phyloP scores from a whole-genome alignment of 2,888 invertebrate genomes.

The Drosophila tanythrix region DNA sequence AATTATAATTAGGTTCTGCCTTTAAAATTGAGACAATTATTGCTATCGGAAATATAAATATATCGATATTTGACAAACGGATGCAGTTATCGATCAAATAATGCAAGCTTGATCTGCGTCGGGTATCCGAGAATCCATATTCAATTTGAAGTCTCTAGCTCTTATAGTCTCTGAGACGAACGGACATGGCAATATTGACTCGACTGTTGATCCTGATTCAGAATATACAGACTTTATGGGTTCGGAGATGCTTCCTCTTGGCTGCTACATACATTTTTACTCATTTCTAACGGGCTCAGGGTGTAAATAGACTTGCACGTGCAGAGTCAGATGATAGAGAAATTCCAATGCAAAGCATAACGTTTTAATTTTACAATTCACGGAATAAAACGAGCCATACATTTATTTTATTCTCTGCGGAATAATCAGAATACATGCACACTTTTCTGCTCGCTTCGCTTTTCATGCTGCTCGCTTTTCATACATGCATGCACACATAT shows the following conservation, averaged over 20 bases:
- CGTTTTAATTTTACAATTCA: no score
- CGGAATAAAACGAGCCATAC: background rate
- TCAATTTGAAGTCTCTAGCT: background rate
- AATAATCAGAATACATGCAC: background rate
- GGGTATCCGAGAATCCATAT: background rate
- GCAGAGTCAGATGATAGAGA: no score
- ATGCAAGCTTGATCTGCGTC: background rate
- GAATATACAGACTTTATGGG: background rate
- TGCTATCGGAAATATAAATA: no score
- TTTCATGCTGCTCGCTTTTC: background rate
- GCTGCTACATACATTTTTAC: no score
- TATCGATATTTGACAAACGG: background rate
- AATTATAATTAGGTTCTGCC: background rate
- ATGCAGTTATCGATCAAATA: background rate
- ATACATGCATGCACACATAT: background rate
- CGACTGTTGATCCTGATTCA: no score
- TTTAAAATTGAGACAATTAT: background rate
- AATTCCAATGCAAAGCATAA: no score
- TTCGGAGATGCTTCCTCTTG: background rate
- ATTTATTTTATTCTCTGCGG: background rate
- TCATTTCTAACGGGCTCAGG: no score
- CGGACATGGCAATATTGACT: no score
- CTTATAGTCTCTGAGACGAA: no score
- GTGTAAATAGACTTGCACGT: no score
- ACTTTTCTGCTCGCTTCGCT: background rate